Evolutionary conservation across 1,140 invertebrate species (phyloP).

Genomic region (Hyles euphorbiae): DNA sequence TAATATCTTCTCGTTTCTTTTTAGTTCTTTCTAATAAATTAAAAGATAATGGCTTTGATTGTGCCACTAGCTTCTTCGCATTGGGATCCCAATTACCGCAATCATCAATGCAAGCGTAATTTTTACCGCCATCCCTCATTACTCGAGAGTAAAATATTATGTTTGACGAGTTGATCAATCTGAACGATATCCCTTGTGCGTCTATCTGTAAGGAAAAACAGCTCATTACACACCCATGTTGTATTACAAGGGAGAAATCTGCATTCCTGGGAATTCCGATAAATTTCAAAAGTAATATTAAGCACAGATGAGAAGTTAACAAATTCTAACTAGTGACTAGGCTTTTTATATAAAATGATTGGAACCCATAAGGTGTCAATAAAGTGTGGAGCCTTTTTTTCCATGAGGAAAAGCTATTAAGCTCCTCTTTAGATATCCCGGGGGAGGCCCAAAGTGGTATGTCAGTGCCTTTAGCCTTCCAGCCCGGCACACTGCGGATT

Average conservation of each 20-base stretch:
- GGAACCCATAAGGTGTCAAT: too few relatives aligned
- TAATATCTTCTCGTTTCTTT: slow-evolving; percentile 18
- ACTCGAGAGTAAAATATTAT: slow-evolving; percentile 45
- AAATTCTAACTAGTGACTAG: too few relatives aligned
- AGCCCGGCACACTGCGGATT: too few relatives aligned
- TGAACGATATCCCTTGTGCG: slow-evolving; percentile 29
- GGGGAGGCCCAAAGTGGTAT: too few relatives aligned
- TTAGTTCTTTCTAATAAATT: slow-evolving; percentile 24
- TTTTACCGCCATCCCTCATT: slow-evolving; percentile 33
- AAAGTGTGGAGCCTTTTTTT: too few relatives aligned
- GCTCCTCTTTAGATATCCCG: too few relatives aligned
- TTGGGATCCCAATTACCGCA: slow-evolving; percentile 27
- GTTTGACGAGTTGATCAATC: slow-evolving; percentile 40
- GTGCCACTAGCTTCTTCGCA: slow-evolving; percentile 18
- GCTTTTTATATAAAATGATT: too few relatives aligned
- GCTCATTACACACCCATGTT: not conserved
- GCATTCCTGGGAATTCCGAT: too few relatives aligned
- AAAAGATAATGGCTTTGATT: slow-evolving; percentile 21
- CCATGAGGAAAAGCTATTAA: too few relatives aligned
- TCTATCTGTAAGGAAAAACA: slow-evolving; percentile 22
- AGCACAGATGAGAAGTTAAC: too few relatives aligned
- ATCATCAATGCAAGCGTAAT: slow-evolving; percentile 32
- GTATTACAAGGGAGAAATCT: not conserved
- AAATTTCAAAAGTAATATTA: too few relatives aligned
- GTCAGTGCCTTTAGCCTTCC: too few relatives aligned